phyloP scores from a whole-genome alignment of 2,797 vertebrate genomes.

The Philypnodon macrostomus region DNA sequence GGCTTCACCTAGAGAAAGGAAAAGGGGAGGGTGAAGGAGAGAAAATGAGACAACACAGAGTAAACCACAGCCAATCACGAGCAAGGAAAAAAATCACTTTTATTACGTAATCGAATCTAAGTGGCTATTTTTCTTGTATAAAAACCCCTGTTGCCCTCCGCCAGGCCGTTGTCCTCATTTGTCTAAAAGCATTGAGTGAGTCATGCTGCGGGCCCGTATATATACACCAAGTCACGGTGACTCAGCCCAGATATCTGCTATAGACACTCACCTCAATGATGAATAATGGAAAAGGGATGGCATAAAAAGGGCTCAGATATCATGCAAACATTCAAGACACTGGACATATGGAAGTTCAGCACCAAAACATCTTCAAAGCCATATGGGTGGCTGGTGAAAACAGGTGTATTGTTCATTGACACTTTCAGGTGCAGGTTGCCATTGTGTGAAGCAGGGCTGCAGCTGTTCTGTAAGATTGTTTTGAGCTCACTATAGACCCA shows the following conservation, averaged over 20 bases:
- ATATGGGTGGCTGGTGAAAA: slow-evolving; percentile 53
- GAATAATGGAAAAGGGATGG: slow-evolving; percentile 72
- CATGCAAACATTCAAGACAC: slow-evolving; percentile 47
- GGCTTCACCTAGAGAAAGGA: slow-evolving; percentile 19
- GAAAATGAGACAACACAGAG: background rate
- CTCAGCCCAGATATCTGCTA: slow-evolving; percentile 70
- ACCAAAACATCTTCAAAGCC: slow-evolving; percentile 20
- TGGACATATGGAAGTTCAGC: slow-evolving; percentile 51
- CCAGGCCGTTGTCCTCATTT: slow-evolving; percentile 71
- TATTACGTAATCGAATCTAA: slow-evolving; percentile 71
- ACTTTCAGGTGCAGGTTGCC: slow-evolving; percentile 35
- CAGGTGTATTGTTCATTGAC: slow-evolving; percentile 46
- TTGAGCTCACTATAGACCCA: too few relatives aligned
- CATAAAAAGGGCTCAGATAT: slow-evolving; percentile 66
- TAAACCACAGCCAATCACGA: slow-evolving; percentile 1
- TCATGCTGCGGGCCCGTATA: slow-evolving; percentile 61
- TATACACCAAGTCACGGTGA: slow-evolving; percentile 63
- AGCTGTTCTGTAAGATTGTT: slow-evolving; percentile 1
- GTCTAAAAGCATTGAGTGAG: slow-evolving; percentile 76
- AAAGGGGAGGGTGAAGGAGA: slow-evolving; percentile 26
- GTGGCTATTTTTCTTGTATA: slow-evolving; percentile 71
- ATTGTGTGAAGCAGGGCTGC: slow-evolving; percentile 29
- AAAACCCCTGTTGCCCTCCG: slow-evolving; percentile 65
- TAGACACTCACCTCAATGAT: slow-evolving; percentile 69
- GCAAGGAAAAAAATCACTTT: slow-evolving; percentile 48